These are phyloP conservation scores for Ischnura elegans DNA, from an alignment of 2,888 invertebrate genomes.

Conservation along the genomic window DNA sequence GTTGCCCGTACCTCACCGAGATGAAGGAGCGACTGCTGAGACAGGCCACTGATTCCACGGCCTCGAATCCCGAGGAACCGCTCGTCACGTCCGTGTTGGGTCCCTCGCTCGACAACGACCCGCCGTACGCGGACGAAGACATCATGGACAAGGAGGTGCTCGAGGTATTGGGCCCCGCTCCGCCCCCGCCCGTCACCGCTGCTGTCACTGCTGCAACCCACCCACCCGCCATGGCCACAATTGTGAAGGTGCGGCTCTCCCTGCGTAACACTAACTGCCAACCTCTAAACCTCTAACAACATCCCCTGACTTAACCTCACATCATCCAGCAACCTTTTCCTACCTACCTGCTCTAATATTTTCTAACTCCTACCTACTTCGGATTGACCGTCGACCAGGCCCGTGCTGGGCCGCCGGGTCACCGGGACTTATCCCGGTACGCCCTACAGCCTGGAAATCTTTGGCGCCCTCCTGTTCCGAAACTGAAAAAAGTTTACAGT, in stretches of 20 bases:
- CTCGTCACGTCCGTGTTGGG: constrained; percentile 82
- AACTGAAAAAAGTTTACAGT: too few species aligned
- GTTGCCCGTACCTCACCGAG: constrained; percentile 95
- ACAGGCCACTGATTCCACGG: constrained; percentile 79
- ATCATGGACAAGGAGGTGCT: constrained; percentile 71
- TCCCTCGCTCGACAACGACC: constrained; percentile 77
- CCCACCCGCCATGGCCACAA: constrained; percentile 86
- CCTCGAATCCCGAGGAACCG: constrained; percentile 82
- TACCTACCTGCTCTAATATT: too few species aligned
- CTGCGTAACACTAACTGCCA: constrained; percentile 46
- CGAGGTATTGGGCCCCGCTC: constrained; percentile 75
- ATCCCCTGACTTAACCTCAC: not conserved
- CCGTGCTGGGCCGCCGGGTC: too few species aligned
- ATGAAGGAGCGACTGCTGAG: constrained; percentile 94
- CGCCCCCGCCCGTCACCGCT: constrained; percentile 76
- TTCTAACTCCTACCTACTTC: not conserved
- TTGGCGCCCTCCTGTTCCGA: too few species aligned
- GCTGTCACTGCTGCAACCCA: constrained; percentile 76
- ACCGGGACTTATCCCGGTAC: too few species aligned
- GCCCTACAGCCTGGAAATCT: too few species aligned
- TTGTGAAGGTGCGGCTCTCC: constrained; percentile 88
- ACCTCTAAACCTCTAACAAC: too few species aligned
- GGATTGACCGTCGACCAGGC: too few species aligned
- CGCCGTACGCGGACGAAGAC: constrained; percentile 68
- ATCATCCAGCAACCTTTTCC: not conserved